phyloP scores from a whole-genome alignment of 2,113 vertebrate species.

The Entomyzon cyanotis region DNA sequence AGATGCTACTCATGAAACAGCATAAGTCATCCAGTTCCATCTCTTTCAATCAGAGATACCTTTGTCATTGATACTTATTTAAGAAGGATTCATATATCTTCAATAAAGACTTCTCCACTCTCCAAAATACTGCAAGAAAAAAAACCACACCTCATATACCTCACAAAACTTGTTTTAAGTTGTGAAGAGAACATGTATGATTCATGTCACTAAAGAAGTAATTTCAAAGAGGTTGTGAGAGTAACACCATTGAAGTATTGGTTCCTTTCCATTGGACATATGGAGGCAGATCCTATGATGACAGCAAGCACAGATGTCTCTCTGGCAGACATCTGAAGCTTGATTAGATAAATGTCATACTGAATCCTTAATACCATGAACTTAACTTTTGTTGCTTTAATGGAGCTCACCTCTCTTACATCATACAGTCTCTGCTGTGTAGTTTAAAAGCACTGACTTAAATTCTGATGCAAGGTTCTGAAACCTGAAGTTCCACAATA shows the following conservation, averaged over 20 bases:
- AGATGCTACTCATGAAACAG: background rate
- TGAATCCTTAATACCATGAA: background rate
- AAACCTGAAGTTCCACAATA: background rate
- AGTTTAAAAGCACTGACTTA: background rate
- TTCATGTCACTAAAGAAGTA: background rate
- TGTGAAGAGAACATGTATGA: background rate
- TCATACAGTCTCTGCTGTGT: background rate
- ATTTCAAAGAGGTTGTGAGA: background rate
- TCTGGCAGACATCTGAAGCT: background rate
- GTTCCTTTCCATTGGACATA: background rate
- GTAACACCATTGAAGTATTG: background rate
- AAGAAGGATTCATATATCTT: background rate
- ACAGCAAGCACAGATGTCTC: background rate
- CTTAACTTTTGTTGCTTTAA: background rate
- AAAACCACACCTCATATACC: background rate
- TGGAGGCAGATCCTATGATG: background rate
- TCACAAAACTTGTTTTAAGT: background rate
- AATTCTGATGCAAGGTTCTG: fast-evolving
- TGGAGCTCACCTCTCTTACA: background rate
- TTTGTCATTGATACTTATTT: background rate
- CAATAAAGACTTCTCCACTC: background rate
- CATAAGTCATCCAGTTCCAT: background rate
- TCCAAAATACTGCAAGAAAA: background rate
- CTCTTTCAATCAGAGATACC: background rate
- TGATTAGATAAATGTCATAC: background rate